Evolutionary conservation across 2,797 vertebrate species (phyloP).

Genomic region (Pangasius larnaudii): DNA sequence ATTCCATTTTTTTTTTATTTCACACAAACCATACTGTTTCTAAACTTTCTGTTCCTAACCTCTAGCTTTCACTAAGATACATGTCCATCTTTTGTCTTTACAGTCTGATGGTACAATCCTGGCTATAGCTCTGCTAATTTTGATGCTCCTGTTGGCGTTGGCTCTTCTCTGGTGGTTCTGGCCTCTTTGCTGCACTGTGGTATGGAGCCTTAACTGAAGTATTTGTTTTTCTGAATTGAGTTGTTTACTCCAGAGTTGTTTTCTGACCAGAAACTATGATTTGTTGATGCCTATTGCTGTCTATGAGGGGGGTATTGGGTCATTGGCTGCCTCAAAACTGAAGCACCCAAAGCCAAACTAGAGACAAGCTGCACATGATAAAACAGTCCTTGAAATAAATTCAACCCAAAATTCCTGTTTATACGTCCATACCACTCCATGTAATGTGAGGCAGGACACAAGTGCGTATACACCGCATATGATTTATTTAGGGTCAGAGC

Average conservation of each 20-base stretch:
- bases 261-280: conserved; percentile 11
- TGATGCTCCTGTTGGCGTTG: conserved; percentile 91
- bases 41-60: background rate
- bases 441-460: background rate
- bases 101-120: conserved; percentile 96
- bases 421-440: background rate
- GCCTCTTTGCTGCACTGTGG: conserved; percentile 99
- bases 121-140: conserved; percentile 91
- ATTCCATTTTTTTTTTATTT: background rate
- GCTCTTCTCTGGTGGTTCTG: conserved; percentile 98
- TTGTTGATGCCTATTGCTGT: background rate
- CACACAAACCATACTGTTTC: background rate
- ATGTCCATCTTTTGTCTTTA: conserved; percentile 18
- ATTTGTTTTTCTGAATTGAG: background rate
- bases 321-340: background rate
- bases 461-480: background rate
- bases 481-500: background rate
- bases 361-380: background rate
- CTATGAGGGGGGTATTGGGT: background rate
- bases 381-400: background rate
- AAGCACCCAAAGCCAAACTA: background rate
- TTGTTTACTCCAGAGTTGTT: background rate
- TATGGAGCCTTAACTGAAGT: conserved; percentile 72
- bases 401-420: background rate
- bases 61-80: background rate